phyloP scores from a whole-genome alignment of 2,888 invertebrate species.

The Achlya flavicornis region DNA sequence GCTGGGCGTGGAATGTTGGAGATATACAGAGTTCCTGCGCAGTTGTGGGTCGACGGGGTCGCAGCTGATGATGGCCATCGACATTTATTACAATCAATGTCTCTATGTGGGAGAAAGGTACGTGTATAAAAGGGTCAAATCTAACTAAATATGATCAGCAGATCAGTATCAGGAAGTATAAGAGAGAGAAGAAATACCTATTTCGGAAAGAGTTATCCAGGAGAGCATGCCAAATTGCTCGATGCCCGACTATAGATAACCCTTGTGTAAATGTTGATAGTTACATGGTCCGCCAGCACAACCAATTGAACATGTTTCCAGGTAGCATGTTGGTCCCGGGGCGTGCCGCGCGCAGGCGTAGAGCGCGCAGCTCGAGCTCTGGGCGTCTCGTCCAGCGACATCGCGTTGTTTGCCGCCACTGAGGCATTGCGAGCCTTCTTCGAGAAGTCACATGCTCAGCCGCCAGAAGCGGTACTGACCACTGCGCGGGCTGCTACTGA shows the following conservation, averaged over 20 bases:
- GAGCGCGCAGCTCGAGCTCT: conserved; percentile 84
- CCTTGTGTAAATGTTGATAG: background rate
- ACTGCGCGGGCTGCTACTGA: conserved; percentile 86
- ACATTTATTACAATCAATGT: conserved; percentile 85
- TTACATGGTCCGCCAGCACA: background rate
- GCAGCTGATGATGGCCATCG: conserved; percentile 80
- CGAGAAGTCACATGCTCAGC: conserved; percentile 71
- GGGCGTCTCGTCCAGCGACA: conserved; percentile 86
- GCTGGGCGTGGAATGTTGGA: conserved; percentile 60
- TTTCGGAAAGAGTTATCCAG: no score
- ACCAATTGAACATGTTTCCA: conserved; percentile 27
- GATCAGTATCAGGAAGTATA: no score
- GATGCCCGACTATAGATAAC: background rate
- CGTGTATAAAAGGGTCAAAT: conserved; percentile 8
- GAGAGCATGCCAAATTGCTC: no score
- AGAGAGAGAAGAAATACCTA: no score
- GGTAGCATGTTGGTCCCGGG: conserved; percentile 88
- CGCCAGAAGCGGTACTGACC: conserved; percentile 85
- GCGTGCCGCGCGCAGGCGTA: conserved; percentile 83
- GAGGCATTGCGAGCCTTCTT: conserved; percentile 87
- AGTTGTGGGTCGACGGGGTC: conserved; percentile 83
- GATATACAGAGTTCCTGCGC: conserved; percentile 67
- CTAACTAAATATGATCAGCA: no score
- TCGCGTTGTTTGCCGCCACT: conserved; percentile 85
- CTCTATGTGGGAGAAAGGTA: conserved; percentile 87